These are phyloP conservation scores for Oreochromis niloticus DNA, from an alignment of 2,113 vertebrate genomes.

Conservation along the genomic window DNA sequence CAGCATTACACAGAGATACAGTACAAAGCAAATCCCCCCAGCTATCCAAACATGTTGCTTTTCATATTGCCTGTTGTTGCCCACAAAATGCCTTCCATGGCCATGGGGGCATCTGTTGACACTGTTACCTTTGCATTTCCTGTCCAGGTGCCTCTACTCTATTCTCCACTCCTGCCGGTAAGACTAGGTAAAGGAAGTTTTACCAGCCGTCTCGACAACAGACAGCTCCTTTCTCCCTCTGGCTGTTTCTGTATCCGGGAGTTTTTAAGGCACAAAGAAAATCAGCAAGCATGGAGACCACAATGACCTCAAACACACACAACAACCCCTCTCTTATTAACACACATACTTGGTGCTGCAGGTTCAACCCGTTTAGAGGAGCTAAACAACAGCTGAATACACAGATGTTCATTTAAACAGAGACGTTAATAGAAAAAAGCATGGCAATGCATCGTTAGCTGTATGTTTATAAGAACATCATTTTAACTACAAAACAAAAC, in stretches of 20 bases:
- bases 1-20: conserved; percentile 39
- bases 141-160: conserved; percentile 80
- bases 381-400: conserved; percentile 29
- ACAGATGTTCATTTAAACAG: neutral
- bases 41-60: conserved; percentile 75
- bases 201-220: conserved; percentile 77
- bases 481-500: neutral
- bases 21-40: conserved; percentile 49
- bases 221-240: conserved; percentile 81
- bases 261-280: conserved; percentile 75
- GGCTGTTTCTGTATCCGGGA: conserved; percentile 67
- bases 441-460: neutral
- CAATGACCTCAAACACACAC: conserved; percentile 50
- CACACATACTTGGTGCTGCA: conserved; percentile 11
- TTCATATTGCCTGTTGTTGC: conserved; percentile 69
- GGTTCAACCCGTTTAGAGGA: conserved; percentile 7
- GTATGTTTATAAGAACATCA: neutral
- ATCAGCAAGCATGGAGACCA: conserved; percentile 62
- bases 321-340: conserved; percentile 49
- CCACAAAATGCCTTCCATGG: conserved; percentile 65
- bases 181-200: conserved; percentile 73
- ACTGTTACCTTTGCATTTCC: conserved; percentile 76
- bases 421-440: neutral
- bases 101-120: conserved; percentile 77
- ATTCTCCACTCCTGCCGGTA: conserved; percentile 52